phyloP scores from a whole-genome alignment of 2,888 invertebrate genomes.

The Dryadula phaetusa region DNA sequence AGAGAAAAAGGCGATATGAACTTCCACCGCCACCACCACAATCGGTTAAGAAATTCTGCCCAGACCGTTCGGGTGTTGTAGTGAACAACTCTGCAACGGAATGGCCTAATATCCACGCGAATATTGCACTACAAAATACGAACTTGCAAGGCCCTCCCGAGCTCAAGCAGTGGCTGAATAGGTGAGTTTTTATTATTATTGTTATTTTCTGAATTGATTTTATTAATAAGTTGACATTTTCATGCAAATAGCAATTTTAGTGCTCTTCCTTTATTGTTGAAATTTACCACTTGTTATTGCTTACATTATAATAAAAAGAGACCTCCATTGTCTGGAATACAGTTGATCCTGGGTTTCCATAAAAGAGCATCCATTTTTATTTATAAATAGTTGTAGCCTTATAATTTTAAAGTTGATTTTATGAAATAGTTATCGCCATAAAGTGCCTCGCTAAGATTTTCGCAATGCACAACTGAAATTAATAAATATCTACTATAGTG shows the following conservation, averaged over 20 bases:
- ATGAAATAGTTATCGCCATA: no score
- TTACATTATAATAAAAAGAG: no score
- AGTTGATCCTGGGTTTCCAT: no score
- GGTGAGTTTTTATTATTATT: constrained; percentile 51
- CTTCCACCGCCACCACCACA: constrained; percentile 64
- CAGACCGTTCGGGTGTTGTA: constrained; percentile 58
- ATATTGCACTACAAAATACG: constrained; percentile 49
- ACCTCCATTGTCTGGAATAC: no score
- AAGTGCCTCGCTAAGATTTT: background rate
- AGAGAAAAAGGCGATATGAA: constrained; percentile 75
- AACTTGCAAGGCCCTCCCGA: constrained; percentile 62
- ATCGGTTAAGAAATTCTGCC: constrained; percentile 70
- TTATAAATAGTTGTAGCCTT: background rate
- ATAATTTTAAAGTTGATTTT: background rate
- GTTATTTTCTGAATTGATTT: background rate
- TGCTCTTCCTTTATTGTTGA: no score
- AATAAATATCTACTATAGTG: background rate
- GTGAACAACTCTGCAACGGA: constrained; percentile 49
- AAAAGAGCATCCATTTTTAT: background rate
- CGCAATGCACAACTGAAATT: background rate
- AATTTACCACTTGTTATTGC: no score
- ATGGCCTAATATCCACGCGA: constrained; percentile 50
- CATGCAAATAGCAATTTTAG: no score
- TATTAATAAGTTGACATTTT: no score
- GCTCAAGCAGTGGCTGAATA: constrained; percentile 71